Percentiles rank a stretch among this genome's conserved stretches.
Conservation (phyloP, 2,797 vertebrate genomes). For the Ambastaia sidthimunki region DNA sequence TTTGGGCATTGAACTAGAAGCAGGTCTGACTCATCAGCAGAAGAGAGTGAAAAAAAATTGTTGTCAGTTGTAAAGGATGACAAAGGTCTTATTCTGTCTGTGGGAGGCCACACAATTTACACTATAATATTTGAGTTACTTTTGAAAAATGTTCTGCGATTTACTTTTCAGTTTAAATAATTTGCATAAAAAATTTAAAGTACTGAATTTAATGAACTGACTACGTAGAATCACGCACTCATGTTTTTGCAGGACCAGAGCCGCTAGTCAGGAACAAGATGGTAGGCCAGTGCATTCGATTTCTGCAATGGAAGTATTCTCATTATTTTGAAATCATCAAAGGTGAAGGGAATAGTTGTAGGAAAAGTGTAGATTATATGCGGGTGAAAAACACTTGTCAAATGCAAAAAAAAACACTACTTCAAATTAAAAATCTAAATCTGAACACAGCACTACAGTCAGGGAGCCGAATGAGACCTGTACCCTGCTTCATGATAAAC, state of each 20-base stretch:
- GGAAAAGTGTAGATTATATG: background rate
- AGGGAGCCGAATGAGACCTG: background rate
- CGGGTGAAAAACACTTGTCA: background rate
- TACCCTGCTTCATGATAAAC: background rate
- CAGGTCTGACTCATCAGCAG: constrained; percentile 79
- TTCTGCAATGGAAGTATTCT: background rate
- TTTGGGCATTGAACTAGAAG: constrained; percentile 81
- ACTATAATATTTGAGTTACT: too few species aligned
- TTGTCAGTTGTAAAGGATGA: too few species aligned
- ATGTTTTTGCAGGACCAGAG: too few species aligned
- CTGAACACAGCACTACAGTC: constrained; percentile 4
- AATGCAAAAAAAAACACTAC: constrained; percentile 1
- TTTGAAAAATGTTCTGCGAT: too few species aligned
- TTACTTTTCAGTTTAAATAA: too few species aligned
- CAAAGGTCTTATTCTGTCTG: too few species aligned
- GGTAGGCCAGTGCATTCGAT: too few species aligned
- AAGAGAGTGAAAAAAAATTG: constrained; percentile 57
- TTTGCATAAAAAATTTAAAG: too few species aligned
- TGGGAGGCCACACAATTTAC: too few species aligned
- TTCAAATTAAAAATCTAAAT: constrained; percentile 23
- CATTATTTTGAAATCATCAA: constrained; percentile 12
- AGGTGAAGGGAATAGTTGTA: background rate
- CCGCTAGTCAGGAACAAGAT: too few species aligned
- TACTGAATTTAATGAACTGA: too few species aligned
- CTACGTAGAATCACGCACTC: too few species aligned